Base-by-base conservation (phyloP, 2,113 vertebrate genomes). In the Dunckerocampus dactyliophorus region DNA sequence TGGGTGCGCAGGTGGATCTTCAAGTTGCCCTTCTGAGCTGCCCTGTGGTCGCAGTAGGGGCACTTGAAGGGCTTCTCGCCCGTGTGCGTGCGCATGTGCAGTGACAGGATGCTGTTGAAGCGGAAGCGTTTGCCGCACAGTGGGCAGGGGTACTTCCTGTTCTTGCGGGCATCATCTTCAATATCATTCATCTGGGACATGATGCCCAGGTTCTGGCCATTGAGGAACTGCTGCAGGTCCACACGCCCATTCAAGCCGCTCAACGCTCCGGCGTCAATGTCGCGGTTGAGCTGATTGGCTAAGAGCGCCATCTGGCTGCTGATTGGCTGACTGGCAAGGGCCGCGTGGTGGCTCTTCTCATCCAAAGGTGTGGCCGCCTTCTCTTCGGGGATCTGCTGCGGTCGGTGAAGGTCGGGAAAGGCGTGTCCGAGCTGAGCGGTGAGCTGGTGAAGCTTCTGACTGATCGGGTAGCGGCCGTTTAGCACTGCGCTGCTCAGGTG, bases 161-260 rank as follows among this genome's bases (percentile, higher is more conserved):
- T 98, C 81, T 97, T 98, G 68, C 95, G 93, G 52, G 97, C 95
- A 0, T 99, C 97, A 1, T 99, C 97, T 89, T 99, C 96, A 5
- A 98, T 99, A 75, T 98, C 96, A 0, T 94, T 99, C 95, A 99
- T 98, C 84, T 99, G 95, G 49, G 97, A 99, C 95, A 99, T 99
- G 56, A 99, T 99, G 77, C 96, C 96, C 42, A 99, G 87, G 85
- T 99, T 99, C 79, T 99, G 97, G 48, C 97, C 97, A 0, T 98
- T 99, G 47, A 99, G 89, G 87, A 99, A 98, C 85, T 99, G 97
- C 87, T 99, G 97, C 81, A 99, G 87, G 61, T 99, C 97, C 50
- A 98, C 96, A 0, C 97, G 92, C 10, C 97, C 95, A 0, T 99
- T 98, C 75, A 99, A 81, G 77, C 88, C 88, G 75, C 93, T 90